Percentiles rank a stretch among this genome's conserved stretches.
Conservation (phyloP, 2,888 invertebrate genomes). For the Dryobotodes eremita region DNA sequence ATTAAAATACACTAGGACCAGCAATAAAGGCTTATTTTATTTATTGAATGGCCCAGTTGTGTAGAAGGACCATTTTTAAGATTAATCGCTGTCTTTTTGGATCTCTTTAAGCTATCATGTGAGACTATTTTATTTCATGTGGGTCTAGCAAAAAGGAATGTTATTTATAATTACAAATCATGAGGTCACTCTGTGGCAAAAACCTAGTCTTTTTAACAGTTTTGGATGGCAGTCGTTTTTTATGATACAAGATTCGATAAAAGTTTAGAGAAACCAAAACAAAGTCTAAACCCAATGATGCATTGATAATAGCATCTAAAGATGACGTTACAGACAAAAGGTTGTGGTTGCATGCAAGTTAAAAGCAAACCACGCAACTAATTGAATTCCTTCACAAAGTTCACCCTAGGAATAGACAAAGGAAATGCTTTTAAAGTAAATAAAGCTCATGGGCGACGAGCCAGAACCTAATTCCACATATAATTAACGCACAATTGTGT, state of each 20-base stretch:
- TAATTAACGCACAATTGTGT: constrained; percentile 5
- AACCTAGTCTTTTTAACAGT: not conserved
- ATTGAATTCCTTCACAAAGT: constrained; percentile 6
- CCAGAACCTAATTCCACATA: constrained; percentile 34
- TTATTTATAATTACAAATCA: not conserved
- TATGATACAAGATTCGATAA: not conserved
- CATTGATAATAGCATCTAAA: not conserved
- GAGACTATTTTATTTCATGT: not conserved
- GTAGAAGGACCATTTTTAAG: too few species aligned
- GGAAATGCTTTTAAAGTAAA: constrained; percentile 39
- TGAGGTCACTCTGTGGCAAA: not conserved
- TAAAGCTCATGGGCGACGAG: constrained; percentile 29
- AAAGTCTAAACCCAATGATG: not conserved
- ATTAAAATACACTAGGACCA: too few species aligned
- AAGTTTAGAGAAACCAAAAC: not conserved
- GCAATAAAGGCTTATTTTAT: too few species aligned
- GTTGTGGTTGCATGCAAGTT: not conserved
- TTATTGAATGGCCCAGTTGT: not conserved
- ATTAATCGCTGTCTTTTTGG: too few species aligned
- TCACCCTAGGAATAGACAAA: constrained; percentile 21
- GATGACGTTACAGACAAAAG: not conserved
- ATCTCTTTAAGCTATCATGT: not conserved
- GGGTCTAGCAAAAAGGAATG: not conserved
- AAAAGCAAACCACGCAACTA: too few species aligned
- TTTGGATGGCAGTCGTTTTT: not conserved